These are phyloP conservation scores for Dasypolia templi DNA, from an alignment of 2,888 invertebrate genomes.

Conservation along the genomic window DNA sequence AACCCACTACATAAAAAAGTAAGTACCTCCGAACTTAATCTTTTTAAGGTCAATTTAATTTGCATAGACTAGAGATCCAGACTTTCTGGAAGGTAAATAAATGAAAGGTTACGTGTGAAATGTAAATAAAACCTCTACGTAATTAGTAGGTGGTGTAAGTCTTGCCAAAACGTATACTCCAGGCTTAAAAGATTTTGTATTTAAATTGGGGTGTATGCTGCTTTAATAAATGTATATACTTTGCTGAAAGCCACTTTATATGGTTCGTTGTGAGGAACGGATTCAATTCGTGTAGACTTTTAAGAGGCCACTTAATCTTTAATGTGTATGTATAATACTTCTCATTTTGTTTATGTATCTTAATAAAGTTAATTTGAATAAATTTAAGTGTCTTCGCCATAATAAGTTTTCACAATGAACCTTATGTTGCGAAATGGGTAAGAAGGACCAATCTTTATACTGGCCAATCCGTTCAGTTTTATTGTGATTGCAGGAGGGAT, in stretches of 20 bases:
- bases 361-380: not conserved
- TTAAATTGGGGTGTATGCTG: slow-evolving; percentile 40
- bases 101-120: slow-evolving; percentile 44
- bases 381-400: not conserved
- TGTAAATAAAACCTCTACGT: slow-evolving; percentile 44
- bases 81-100: slow-evolving; percentile 25
- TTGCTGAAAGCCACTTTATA: slow-evolving; percentile 20
- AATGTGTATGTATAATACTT: not conserved
- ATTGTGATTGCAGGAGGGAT: no score
- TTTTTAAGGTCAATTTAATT: slow-evolving; percentile 6
- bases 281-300: slow-evolving; percentile 10
- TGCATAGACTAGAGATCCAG: not conserved
- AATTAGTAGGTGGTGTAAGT: slow-evolving; percentile 46
- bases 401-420: not conserved
- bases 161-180: slow-evolving; percentile 39
- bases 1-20: not conserved
- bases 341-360: not conserved
- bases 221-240: slow-evolving; percentile 36
- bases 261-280: slow-evolving; percentile 8
- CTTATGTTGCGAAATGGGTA: not conserved
- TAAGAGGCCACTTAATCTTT: slow-evolving; percentile 1
- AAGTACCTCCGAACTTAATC: not conserved
- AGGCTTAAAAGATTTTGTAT: slow-evolving; percentile 42
- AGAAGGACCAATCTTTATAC: not conserved
- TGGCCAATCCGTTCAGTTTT: no score